Conservation (phyloP, 1,140 invertebrate species). For the Cydia splendana region DNA sequence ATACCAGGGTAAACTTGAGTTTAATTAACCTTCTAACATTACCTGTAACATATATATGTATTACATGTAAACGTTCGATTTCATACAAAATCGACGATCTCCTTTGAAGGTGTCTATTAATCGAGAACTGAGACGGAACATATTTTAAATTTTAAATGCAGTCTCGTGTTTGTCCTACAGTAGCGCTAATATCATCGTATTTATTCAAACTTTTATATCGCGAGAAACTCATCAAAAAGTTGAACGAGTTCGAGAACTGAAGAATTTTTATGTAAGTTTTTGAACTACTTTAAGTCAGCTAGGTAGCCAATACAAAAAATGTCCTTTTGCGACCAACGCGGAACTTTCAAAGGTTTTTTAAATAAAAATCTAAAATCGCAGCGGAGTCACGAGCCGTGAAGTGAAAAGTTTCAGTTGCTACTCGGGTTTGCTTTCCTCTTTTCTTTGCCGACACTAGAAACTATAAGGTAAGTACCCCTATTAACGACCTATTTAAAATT, state of each 20-base stretch:
- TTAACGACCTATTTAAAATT: too few species aligned
- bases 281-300: slow-evolving; percentile 15
- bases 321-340: slow-evolving; percentile 44
- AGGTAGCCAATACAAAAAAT: slow-evolving; percentile 9
- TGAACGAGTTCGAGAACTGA: neutral
- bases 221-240: slow-evolving; percentile 13
- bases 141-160: too few species aligned
- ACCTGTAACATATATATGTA: too few species aligned
- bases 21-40: too few species aligned
- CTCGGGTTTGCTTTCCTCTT: slow-evolving; percentile 42
- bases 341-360: slow-evolving; percentile 56
- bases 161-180: neutral
- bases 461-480: too few species aligned
- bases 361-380: slow-evolving; percentile 60
- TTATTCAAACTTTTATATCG: neutral
- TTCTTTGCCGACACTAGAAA: slow-evolving; percentile 29
- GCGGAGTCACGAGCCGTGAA: slow-evolving; percentile 51
- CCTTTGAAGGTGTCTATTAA: too few species aligned
- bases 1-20: too few species aligned
- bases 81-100: too few species aligned
- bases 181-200: neutral
- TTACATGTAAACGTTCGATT: too few species aligned
- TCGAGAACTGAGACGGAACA: too few species aligned
- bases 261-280: neutral
- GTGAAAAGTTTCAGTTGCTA: slow-evolving; percentile 51